Conservation (phyloP, 2,113 vertebrate species). For the Trochalopteron elliotii region DNA sequence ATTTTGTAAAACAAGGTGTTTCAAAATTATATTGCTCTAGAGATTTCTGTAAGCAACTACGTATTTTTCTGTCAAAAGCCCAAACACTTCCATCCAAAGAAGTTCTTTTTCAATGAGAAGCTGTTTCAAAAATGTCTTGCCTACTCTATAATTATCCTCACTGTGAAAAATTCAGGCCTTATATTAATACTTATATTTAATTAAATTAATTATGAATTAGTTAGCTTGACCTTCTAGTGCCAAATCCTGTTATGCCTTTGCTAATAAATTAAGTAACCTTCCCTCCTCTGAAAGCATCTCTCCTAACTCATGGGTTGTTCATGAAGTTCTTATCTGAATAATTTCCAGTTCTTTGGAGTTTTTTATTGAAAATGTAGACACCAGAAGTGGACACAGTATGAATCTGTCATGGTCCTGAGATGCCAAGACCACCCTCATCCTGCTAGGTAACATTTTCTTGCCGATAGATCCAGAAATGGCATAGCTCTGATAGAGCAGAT, state of each 20-base stretch:
- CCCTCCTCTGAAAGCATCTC: background rate
- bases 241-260: slow-evolving; percentile 8
- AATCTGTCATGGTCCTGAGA: background rate
- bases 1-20: background rate
- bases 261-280: background rate
- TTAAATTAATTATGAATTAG: slow-evolving; percentile 18
- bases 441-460: background rate
- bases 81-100: background rate
- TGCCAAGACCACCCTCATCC: background rate
- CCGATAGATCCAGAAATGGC: background rate
- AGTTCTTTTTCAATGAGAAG: background rate
- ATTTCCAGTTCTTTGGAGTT: background rate
- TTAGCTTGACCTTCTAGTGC: background rate
- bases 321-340: background rate
- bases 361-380: background rate
- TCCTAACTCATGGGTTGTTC: background rate
- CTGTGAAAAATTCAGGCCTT: background rate
- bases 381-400: background rate
- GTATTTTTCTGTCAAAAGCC: background rate
- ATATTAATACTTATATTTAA: background rate
- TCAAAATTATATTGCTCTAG: background rate
- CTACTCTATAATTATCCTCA: background rate
- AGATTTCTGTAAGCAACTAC: background rate
- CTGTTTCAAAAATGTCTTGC: background rate
- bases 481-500: background rate